Base-by-base conservation (phyloP, 1,140 invertebrate genomes). In the Anadara kagoshimensis region DNA sequence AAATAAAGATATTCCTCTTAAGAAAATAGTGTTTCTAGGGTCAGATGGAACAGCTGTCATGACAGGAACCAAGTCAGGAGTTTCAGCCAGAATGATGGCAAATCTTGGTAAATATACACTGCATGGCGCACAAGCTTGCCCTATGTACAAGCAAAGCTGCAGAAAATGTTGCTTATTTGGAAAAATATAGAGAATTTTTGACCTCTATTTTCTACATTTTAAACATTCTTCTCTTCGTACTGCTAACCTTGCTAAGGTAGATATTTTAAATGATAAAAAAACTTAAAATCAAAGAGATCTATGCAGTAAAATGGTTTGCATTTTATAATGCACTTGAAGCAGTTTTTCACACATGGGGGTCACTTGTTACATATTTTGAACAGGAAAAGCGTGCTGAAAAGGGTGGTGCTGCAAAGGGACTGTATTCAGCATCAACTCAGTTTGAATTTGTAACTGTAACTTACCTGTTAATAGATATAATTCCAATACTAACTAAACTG, bases 61-160 rank as follows among this genome's bases (percentile, higher is more conserved):
- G 63, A 65, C 63, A 20, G 63, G 63, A 2, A 53, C 14, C 26
- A 65, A 65, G 18, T 45, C 24, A 20, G 63, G 58, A 5, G 26
- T 61, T 7, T 41, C 58, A 8, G 44, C n/a, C n/a, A n/a, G n/a
- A n/a, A n/a, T n/a, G n/a, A n/a, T n/a, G n/a, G n/a, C n/a, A n/a
- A n/a, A n/a, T n/a, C n/a, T n/a, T n/a, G n/a, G n/a, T n/a, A n/a
- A n/a, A n/a, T n/a, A n/a, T n/a, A n/a, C n/a, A n/a, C n/a, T n/a
- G n/a, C n/a, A n/a, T n/a, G n/a, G n/a, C n/a, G n/a, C n/a, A n/a
- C n/a, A n/a, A n/a, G n/a, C n/a, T n/a, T n/a, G n/a, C n/a, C n/a
- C n/a, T n/a, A n/a, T n/a, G n/a, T n/a, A n/a, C n/a, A n/a, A n/a
- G n/a, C n/a, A n/a, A n/a, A n/a, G n/a, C n/a, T n/a, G n/a, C n/a